Base-by-base conservation (phyloP, 2,797 vertebrate genomes). In the Melanotaenia boesemani region DNA sequence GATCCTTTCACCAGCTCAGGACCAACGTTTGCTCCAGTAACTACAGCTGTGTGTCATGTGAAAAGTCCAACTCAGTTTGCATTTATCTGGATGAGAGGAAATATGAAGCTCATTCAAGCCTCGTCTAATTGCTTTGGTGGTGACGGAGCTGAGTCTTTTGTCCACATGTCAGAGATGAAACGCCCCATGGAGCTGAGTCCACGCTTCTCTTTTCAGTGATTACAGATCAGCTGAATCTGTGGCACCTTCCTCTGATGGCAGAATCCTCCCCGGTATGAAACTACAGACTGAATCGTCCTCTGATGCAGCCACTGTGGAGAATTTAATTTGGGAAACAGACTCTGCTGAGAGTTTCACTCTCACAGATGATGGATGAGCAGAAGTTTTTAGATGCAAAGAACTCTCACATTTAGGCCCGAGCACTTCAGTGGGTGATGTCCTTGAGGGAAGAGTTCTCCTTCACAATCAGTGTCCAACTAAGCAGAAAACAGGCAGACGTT, bases 321-420 rank as follows among this genome's bases (percentile, higher is more conserved):
- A 90, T 90, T 91, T 92, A 84, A 93, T 92, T 89, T 89, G 81
- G 82, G 86, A 77, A 88, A 79, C 83, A 72, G 85, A 75, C 74
- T 30, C 69, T 74, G 76, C 81, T 36, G 71, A 71, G 76, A 84
- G 86, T 84, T 86, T 86, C 77, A 68, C 65, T 88, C 80, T 76
- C 36, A 30, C 72, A 67, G 83, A 90, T 91, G 92, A 93, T 91
- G 84, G 89, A 93, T 92, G 89, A 90, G 82, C 75, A 2, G 10
- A 55, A 77, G 72, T 77, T 87, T 80, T 63, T 77, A 28, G 76
- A 89, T 84, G 86, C 89, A 89, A 80, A 88, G 79, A 87, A 84
- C 72, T 87, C 79, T 81, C 82, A 70, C 74, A 83, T 90, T 88
- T 79, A 83, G 86, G 67, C 59, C 75, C 20, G 79, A 72, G 78